phyloP scores from a whole-genome alignment of 1,140 invertebrate genomes.

The Nasonia vitripennis region DNA sequence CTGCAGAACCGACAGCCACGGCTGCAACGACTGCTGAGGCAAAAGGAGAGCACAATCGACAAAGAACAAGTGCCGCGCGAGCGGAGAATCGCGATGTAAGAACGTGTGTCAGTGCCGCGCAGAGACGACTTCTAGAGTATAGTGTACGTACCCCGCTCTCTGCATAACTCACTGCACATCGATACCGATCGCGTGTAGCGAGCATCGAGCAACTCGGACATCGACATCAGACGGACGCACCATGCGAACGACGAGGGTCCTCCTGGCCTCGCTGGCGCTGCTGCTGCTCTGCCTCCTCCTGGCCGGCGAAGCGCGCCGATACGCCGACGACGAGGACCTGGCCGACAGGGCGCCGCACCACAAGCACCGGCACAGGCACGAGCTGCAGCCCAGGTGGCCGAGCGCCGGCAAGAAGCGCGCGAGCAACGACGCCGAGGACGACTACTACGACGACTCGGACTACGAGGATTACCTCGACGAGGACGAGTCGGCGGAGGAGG shows the following conservation, averaged over 20 bases:
- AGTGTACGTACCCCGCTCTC: too few relatives aligned
- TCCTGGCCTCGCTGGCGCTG: constrained; percentile 47
- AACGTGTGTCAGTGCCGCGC: neutral
- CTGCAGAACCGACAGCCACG: neutral
- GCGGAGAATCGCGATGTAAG: constrained; percentile 7
- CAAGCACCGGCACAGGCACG: constrained; percentile 65
- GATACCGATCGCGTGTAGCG: neutral
- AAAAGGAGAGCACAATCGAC: neutral
- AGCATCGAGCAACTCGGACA: neutral
- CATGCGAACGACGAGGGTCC: constrained; percentile 57
- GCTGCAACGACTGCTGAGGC: constrained; percentile 4
- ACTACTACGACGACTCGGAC: constrained; percentile 49
- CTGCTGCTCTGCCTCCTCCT: constrained; percentile 55
- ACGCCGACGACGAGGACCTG: neutral
- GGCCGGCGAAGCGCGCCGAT: constrained; percentile 53
- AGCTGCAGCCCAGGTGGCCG: constrained; percentile 50
- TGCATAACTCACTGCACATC: too few relatives aligned
- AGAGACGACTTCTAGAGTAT: too few relatives aligned
- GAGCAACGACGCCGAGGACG: constrained; percentile 27
- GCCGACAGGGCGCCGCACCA: constrained; percentile 54
- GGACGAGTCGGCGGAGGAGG: constrained; percentile 44
- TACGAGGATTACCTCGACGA: constrained; percentile 31
- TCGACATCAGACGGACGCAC: neutral
- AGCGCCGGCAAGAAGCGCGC: constrained; percentile 16
- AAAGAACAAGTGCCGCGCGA: neutral